Evolutionary conservation across 92 coral and sea anemone genomes (phyloP).

Genomic region (Paramuricea clavata): DNA sequence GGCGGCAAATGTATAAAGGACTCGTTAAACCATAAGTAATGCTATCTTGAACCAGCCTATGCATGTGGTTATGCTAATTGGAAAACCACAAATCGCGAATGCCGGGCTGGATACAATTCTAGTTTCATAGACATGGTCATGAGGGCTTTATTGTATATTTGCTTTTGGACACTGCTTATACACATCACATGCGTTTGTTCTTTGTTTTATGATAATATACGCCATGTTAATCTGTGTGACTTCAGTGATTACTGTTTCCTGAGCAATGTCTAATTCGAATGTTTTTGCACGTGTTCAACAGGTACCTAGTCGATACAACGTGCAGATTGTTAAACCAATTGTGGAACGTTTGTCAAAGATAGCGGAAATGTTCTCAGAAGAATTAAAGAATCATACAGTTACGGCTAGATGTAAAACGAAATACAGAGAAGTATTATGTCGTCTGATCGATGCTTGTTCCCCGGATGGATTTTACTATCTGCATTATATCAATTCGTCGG

Average conservation of each 20-base stretch:
- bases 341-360: conserved; percentile 24
- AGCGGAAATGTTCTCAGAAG: conserved; percentile 20
- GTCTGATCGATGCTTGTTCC: conserved; percentile 32
- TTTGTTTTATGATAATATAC: background rate
- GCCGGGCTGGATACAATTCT: too few species aligned
- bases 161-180: background rate
- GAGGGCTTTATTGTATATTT: background rate
- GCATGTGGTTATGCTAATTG: too few species aligned
- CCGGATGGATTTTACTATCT: conserved; percentile 21
- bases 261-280: background rate
- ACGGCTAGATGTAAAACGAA: conserved; percentile 9
- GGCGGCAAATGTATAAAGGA: too few species aligned
- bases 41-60: too few species aligned
- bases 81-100: too few species aligned
- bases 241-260: background rate
- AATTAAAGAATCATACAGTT: background rate
- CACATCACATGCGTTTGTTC: background rate
- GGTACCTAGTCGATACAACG: conserved; percentile 18
- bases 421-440: conserved; percentile 45
- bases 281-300: conserved; percentile 14
- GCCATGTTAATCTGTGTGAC: background rate
- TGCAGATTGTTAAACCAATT: background rate
- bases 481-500: background rate
- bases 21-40: too few species aligned
- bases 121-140: too few species aligned